Conservation (phyloP, 2,797 vertebrate genomes). For the Hybognathus amarus region DNA sequence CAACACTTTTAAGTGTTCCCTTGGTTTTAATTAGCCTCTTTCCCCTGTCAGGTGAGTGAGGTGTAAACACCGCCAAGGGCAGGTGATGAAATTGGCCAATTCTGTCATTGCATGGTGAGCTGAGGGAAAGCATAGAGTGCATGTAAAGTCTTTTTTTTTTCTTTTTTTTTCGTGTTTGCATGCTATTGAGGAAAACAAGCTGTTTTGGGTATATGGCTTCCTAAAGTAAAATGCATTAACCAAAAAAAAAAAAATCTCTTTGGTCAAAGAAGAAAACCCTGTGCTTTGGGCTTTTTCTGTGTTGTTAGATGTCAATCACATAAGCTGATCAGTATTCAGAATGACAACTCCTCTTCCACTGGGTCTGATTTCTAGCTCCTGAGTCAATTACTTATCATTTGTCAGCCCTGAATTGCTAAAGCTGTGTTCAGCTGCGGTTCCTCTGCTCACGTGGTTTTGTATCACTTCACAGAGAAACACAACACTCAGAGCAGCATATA, state of each 20-base stretch:
- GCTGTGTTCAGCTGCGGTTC: constrained; percentile 75
- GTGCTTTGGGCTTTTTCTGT: constrained; percentile 65
- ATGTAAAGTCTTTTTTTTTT: constrained; percentile 2
- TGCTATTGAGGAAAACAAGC: neutral
- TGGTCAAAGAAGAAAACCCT: neutral
- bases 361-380: constrained; percentile 77
- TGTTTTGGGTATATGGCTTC: neutral
- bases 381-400: constrained; percentile 82
- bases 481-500: neutral
- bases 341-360: constrained; percentile 72
- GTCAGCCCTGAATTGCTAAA: constrained; percentile 74
- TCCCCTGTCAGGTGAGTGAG: neutral
- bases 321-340: constrained; percentile 77
- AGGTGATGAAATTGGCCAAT: neutral
- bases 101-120: neutral
- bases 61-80: constrained; percentile 12
- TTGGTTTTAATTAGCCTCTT: constrained; percentile 26
- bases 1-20: constrained; percentile 17
- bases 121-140: neutral
- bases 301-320: constrained; percentile 84
- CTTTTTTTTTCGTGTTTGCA: neutral
- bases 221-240: neutral
- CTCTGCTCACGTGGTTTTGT: constrained; percentile 60
- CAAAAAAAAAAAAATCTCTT: no score
- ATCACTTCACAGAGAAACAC: constrained; percentile 26